These are phyloP conservation scores for Drosophila histrio DNA, from an alignment of 2,888 invertebrate species.

Conservation along the genomic window DNA sequence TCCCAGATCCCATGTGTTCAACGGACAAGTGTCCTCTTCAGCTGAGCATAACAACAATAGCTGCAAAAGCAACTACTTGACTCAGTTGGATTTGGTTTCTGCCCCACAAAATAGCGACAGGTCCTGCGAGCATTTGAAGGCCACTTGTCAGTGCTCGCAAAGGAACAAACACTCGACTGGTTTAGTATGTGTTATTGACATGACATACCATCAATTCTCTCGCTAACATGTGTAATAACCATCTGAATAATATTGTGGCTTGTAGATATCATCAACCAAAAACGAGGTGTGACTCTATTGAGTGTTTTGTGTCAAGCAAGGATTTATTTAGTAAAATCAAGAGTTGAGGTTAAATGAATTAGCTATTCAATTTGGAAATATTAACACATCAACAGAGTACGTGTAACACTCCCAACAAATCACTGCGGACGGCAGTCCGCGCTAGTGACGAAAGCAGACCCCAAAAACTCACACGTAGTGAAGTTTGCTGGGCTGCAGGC, in stretches of 20 bases:
- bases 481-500: too few relatives aligned
- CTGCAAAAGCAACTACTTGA: constrained; percentile 45
- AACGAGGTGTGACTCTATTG: not conserved
- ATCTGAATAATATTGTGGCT: constrained; percentile 6
- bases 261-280: not conserved
- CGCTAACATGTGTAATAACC: constrained; percentile 16
- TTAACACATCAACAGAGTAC: too few relatives aligned
- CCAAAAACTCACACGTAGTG: too few relatives aligned
- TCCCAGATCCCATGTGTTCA: constrained; percentile 17
- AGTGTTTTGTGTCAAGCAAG: not conserved
- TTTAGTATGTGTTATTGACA: constrained; percentile 31
- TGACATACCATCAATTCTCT: constrained; percentile 13
- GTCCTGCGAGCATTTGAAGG: constrained; percentile 39
- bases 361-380: too few relatives aligned
- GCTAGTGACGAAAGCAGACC: too few relatives aligned
- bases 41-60: constrained; percentile 25
- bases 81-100: constrained; percentile 43
- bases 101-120: constrained; percentile 33
- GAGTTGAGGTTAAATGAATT: too few relatives aligned
- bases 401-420: too few relatives aligned
- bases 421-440: too few relatives aligned
- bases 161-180: constrained; percentile 33
- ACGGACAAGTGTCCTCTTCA: constrained; percentile 51
- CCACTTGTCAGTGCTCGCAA: constrained; percentile 48
- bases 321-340: too few relatives aligned